phyloP scores from a whole-genome alignment of 2,888 invertebrate species.

The Polyommatus iphigenia region DNA sequence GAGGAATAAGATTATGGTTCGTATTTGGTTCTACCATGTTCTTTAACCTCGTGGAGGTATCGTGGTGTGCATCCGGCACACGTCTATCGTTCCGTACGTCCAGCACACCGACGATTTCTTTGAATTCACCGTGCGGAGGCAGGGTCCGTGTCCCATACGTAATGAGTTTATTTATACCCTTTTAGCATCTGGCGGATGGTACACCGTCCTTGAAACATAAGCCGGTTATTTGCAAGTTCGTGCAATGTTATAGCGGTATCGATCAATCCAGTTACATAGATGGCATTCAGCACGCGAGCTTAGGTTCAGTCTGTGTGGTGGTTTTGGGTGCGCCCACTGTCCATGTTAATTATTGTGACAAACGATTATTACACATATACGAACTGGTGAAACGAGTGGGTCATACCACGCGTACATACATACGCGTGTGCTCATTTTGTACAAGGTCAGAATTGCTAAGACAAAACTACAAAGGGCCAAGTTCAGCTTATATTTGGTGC shows the following conservation, averaged over 20 bases:
- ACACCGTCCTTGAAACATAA: slow-evolving; percentile 44
- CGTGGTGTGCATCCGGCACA: neutral
- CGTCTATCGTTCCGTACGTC: neutral
- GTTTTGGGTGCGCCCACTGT: slow-evolving; percentile 53
- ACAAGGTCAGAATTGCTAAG: slow-evolving; percentile 3
- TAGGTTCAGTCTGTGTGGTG: slow-evolving; percentile 48
- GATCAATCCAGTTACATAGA: slow-evolving; percentile 49
- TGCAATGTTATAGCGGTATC: slow-evolving; percentile 45
- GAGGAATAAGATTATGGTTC: neutral
- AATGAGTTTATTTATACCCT: slow-evolving; percentile 36
- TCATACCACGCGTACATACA: too few species aligned
- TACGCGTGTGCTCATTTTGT: neutral
- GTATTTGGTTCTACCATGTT: neutral
- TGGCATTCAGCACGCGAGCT: slow-evolving; percentile 60
- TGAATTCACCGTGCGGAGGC: slow-evolving; percentile 29
- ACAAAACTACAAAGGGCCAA: neutral
- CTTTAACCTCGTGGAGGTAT: neutral
- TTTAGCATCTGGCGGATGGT: slow-evolving; percentile 42
- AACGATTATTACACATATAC: neutral
- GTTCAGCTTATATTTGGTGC: neutral
- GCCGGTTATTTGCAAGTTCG: slow-evolving; percentile 46
- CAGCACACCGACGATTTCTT: slow-evolving; percentile 27
- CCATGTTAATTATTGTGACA: slow-evolving; percentile 28
- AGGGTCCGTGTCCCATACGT: slow-evolving; percentile 32
- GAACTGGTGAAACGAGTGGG: neutral